A percentile compares a stretch with the other conserved stretches of the same genome.
Conservation (phyloP, 2,797 vertebrate genomes). For the Sphenopsis melanotis region DNA sequence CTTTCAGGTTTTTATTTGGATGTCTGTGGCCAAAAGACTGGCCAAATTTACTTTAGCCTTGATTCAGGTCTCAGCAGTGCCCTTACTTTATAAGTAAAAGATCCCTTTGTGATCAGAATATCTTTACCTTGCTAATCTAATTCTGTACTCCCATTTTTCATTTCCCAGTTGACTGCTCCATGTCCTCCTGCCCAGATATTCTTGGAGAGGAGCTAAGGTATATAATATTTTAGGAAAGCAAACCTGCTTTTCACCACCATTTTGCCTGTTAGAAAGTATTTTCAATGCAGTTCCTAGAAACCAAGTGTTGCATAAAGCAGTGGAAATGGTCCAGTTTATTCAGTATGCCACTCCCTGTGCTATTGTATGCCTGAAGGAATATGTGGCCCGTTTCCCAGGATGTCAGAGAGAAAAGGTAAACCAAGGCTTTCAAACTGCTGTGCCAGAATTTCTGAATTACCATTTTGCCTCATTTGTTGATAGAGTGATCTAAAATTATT, state of each 20-base stretch:
- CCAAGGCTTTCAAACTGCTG: background rate
- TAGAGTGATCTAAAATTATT: background rate
- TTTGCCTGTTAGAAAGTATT: background rate
- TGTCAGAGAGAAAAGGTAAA: background rate
- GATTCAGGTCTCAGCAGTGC: constrained; percentile 30
- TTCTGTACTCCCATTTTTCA: background rate
- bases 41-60: constrained; percentile 46
- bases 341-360: background rate
- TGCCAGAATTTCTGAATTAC: background rate
- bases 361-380: background rate
- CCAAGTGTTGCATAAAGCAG: background rate
- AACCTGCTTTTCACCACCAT: background rate
- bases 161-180: background rate
- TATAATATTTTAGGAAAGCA: background rate
- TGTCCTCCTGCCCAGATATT: background rate
- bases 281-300: background rate
- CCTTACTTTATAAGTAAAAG: constrained; percentile 35
- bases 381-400: background rate
- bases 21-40: constrained; percentile 42
- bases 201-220: background rate
- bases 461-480: background rate
- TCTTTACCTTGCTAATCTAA: background rate
- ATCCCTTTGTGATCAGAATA: constrained; percentile 48
- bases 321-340: background rate
- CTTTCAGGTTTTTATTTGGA: constrained; percentile 53